phyloP scores from a whole-genome alignment of 1,140 invertebrate genomes.

The Galendromus occidentalis region DNA sequence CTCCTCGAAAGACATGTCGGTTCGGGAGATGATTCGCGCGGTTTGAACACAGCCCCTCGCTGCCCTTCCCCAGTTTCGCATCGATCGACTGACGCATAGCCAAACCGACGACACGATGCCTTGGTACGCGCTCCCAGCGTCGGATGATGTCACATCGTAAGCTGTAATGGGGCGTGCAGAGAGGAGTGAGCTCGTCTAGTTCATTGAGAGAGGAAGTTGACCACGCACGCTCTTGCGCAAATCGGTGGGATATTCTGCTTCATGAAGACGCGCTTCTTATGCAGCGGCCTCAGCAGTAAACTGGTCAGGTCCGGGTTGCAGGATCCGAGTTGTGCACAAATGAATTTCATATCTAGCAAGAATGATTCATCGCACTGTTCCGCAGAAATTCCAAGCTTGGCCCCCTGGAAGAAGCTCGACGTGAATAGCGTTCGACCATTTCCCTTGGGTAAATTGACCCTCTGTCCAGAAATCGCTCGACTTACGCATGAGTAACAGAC shows the following conservation, averaged over 20 bases:
- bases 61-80: too few relatives aligned
- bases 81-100: too few relatives aligned
- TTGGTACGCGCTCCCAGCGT: too few relatives aligned
- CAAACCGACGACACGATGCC: too few relatives aligned
- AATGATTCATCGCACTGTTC: background rate
- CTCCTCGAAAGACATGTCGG: slow-evolving; percentile 4
- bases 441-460: too few relatives aligned
- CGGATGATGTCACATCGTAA: too few relatives aligned
- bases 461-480: background rate
- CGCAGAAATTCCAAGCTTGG: background rate
- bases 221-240: background rate
- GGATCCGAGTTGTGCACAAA: background rate
- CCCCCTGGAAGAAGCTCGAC: background rate
- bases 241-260: background rate
- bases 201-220: background rate
- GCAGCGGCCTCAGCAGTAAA: background rate
- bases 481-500: slow-evolving; percentile 1
- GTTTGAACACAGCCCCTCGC: too few relatives aligned
- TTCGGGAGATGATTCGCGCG: background rate
- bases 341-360: background rate
- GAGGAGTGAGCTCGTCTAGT: background rate
- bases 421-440: background rate
- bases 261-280: background rate
- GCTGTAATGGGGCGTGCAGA: too few relatives aligned
- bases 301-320: background rate